A percentile compares a stretch with the other conserved stretches of the same genome.
phyloP scores from a whole-genome alignment of 2,888 invertebrate genomes.

The Cataglyphis cursor region DNA sequence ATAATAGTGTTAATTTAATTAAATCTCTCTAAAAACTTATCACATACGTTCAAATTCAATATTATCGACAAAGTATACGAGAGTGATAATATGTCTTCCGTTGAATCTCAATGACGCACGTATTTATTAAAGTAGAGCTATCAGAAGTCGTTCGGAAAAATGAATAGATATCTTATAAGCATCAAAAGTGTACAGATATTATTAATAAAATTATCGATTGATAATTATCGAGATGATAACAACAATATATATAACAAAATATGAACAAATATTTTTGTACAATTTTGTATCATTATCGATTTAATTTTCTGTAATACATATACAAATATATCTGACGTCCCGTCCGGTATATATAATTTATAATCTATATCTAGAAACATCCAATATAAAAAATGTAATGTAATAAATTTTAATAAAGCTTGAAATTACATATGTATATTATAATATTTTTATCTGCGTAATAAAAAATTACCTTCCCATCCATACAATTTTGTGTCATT shows the following conservation, averaged over 20 bases:
- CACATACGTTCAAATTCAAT: neutral
- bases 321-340: neutral
- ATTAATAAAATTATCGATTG: neutral
- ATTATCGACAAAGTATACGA: neutral
- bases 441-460: neutral
- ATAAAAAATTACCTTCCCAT: neutral
- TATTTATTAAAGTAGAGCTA: conserved; percentile 46
- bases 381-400: conserved; percentile 15
- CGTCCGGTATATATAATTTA: conserved; percentile 10
- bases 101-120: conserved; percentile 9
- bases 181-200: conserved; percentile 2
- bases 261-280: conserved; percentile 19
- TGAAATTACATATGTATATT: neutral
- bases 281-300: conserved; percentile 14
- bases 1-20: neutral
- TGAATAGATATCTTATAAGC: neutral
- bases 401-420: conserved; percentile 40
- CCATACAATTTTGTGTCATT: neutral
- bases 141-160: neutral
- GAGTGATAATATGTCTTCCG: conserved; percentile 22
- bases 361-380: neutral
- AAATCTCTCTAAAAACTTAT: neutral
- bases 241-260: conserved; percentile 2
- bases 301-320: neutral
- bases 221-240: neutral